Conservation (phyloP, 1,140 invertebrate genomes). For the Hesperophylax magnus region DNA sequence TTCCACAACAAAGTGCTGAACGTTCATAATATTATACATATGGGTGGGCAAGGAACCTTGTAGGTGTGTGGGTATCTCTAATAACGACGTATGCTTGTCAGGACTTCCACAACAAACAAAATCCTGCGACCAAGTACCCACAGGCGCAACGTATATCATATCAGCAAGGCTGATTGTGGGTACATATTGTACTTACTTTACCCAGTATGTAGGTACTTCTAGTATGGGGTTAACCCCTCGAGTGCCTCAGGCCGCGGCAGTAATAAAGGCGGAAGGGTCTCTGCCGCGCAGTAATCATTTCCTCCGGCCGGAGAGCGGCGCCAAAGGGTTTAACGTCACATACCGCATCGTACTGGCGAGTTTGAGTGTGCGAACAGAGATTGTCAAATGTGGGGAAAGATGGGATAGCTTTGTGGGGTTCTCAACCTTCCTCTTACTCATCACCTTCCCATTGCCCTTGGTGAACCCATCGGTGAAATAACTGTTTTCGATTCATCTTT, state of each 20-base stretch:
- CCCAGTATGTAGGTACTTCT: background rate
- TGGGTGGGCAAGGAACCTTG: no score
- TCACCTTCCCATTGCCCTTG: background rate
- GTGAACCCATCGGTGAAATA: background rate
- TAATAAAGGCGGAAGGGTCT: conserved; percentile 11
- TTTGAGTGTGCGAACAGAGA: background rate
- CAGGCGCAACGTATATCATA: no score
- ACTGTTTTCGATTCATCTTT: background rate
- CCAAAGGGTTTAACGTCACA: conserved; percentile 3
- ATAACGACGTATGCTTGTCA: no score
- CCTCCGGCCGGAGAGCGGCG: background rate
- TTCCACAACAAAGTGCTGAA: no score
- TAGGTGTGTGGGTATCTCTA: no score
- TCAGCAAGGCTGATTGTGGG: no score
- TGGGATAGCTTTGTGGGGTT: background rate
- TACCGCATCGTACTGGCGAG: background rate
- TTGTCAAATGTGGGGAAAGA: background rate
- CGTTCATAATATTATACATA: no score
- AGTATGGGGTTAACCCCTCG: conserved; percentile 1
- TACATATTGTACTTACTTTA: no score
- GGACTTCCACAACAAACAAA: no score
- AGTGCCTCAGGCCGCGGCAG: background rate
- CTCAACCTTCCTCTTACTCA: background rate
- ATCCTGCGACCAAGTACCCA: no score
- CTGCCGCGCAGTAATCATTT: conserved; percentile 6